A percentile compares a stretch with the other conserved stretches of the same genome.
Conservation (phyloP, 2,888 invertebrate genomes). For the Hetaerina titia region DNA sequence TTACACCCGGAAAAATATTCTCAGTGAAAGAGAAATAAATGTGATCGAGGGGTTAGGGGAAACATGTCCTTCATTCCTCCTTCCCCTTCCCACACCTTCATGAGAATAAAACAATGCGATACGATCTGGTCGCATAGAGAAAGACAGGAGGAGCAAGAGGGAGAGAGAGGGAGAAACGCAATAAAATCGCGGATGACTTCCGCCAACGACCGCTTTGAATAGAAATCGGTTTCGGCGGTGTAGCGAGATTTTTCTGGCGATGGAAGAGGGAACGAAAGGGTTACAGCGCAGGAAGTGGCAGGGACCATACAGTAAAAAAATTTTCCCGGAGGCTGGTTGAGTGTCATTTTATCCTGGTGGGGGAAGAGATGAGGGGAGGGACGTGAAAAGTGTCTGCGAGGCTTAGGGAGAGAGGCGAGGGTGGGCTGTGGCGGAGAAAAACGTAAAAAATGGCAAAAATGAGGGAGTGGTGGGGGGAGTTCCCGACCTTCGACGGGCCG, state of each 20-base stretch:
- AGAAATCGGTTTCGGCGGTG: conserved; percentile 7
- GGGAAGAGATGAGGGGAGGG: neutral
- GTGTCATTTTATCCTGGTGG: neutral
- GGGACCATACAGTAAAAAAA: neutral
- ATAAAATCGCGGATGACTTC: conserved; percentile 32
- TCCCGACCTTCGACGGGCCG: neutral
- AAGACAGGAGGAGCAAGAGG: neutral
- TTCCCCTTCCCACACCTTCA: neutral
- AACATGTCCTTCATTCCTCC: neutral
- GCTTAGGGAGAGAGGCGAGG: neutral
- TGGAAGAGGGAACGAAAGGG: neutral
- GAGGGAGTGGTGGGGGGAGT: neutral
- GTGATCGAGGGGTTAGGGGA: neutral
- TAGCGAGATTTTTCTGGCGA: neutral
- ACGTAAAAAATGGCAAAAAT: neutral
- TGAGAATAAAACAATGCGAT: neutral
- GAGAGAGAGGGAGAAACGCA: neutral
- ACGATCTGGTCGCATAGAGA: neutral
- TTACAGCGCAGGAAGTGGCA: neutral
- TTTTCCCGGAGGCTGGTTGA: neutral
- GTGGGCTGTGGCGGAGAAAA: neutral
- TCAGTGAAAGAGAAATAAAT: neutral
- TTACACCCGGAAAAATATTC: neutral
- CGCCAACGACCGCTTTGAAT: neutral
- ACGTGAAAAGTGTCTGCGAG: neutral